phyloP scores from a whole-genome alignment of 2,113 vertebrate species.

The Pangasianodon hypophthalmus region DNA sequence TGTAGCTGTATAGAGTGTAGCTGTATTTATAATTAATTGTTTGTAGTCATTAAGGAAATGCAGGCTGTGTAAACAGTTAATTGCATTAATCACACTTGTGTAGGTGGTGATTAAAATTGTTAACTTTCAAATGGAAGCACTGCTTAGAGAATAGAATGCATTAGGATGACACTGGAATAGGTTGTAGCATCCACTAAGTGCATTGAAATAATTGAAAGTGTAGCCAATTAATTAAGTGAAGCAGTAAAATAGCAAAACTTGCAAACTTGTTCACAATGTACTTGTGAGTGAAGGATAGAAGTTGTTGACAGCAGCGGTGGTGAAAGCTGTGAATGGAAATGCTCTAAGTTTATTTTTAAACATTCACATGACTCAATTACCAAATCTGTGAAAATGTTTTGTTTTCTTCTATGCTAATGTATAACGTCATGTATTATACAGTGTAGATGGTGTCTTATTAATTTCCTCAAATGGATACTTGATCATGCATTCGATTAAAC shows the following conservation, averaged over 20 bases:
- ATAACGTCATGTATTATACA: not conserved
- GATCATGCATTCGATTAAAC: not conserved
- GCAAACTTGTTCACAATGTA: not conserved
- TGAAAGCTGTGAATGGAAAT: constrained; percentile 2
- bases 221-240: not conserved
- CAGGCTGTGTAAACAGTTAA: constrained; percentile 35
- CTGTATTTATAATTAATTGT: constrained; percentile 39
- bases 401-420: not conserved
- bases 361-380: not conserved
- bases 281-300: not conserved
- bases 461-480: not conserved
- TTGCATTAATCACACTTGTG: constrained; percentile 37
- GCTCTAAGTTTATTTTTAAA: not conserved
- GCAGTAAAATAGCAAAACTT: not conserved
- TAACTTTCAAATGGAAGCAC: not conserved
- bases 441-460: not conserved
- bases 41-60: constrained; percentile 41
- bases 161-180: not conserved
- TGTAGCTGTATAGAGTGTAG: constrained; percentile 17
- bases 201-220: not conserved
- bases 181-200: not conserved
- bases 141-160: constrained; percentile 1
- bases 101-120: constrained; percentile 7
- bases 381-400: not conserved
- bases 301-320: not conserved